A percentile compares a stretch with the other conserved stretches of the same genome.
These are phyloP conservation scores for Tridacna crocea DNA, from an alignment of 2,888 invertebrate genomes.

Conservation along the genomic window DNA sequence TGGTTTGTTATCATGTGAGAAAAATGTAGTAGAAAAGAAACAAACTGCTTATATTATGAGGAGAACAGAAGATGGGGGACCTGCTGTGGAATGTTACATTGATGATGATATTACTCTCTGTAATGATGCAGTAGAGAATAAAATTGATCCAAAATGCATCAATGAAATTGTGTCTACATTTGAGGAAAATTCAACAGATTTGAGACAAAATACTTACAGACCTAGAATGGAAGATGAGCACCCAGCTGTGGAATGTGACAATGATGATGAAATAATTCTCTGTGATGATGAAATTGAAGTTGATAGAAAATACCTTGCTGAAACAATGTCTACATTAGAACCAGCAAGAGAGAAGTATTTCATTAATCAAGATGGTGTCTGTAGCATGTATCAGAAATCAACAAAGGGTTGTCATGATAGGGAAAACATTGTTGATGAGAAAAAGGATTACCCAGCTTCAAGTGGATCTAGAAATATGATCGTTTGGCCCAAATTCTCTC, in stretches of 20 bases:
- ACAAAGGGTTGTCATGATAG: no score
- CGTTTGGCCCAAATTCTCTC: constrained; percentile 26
- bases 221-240: no score
- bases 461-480: not conserved
- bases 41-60: not conserved
- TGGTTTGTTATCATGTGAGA: not conserved
- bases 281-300: not conserved
- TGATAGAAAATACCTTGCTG: not conserved
- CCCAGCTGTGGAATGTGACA: not conserved
- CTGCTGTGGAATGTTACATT: no score
- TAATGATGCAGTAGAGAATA: no score
- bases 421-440: not conserved
- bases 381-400: not conserved
- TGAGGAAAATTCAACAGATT: not conserved
- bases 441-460: not conserved
- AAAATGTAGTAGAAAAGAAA: not conserved
- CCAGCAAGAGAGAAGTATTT: not conserved
- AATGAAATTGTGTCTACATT: not conserved
- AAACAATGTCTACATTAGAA: not conserved
- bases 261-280: not conserved
- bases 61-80: no score
- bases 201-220: not conserved
- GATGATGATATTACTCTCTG: no score
- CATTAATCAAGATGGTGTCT: no score
- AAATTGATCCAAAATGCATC: no score